These are phyloP conservation scores for Eumacrocentrus americanus DNA, from an alignment of 2,888 invertebrate genomes.

Conservation along the genomic window DNA sequence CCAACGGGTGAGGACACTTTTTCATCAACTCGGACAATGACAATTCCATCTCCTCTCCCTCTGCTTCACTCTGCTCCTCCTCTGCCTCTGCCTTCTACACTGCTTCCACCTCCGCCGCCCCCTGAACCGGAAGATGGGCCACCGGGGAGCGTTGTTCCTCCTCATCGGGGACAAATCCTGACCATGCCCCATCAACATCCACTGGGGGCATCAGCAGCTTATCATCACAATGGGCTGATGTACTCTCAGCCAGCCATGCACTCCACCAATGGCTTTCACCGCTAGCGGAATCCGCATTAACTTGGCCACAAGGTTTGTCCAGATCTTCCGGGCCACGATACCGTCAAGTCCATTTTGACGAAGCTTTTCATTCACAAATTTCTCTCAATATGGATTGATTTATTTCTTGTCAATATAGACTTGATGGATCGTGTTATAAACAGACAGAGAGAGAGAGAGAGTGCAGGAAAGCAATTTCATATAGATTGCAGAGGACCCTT, in stretches of 20 bases:
- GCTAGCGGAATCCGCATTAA: constrained; percentile 36
- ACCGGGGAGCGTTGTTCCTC: background rate
- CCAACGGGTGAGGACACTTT: constrained; percentile 28
- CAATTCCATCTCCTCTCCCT: constrained; percentile 16
- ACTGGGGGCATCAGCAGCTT: constrained; percentile 28
- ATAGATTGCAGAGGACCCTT: too few relatives aligned
- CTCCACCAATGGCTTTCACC: constrained; percentile 42
- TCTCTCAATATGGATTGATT: background rate
- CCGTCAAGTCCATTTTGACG: constrained; percentile 38
- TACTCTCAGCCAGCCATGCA: constrained; percentile 42
- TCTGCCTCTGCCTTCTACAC: constrained; percentile 24
- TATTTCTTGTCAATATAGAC: constrained; percentile 32
- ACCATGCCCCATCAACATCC: constrained; percentile 30
- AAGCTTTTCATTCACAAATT: too few relatives aligned
- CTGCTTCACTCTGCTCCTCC: constrained; percentile 21
- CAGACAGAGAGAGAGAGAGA: constrained; percentile 14
- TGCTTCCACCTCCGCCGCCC: constrained; percentile 20
- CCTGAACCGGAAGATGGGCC: constrained; percentile 17
- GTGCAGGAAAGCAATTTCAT: background rate
- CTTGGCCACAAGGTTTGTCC: constrained; percentile 42
- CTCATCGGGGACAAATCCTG: constrained; percentile 28
- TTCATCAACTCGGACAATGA: constrained; percentile 18
- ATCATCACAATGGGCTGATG: constrained; percentile 35
- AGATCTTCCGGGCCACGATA: constrained; percentile 32
- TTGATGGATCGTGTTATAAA: constrained; percentile 35